These are phyloP conservation scores for Tribolium madens DNA, from an alignment of 1,140 invertebrate genomes.

Conservation along the genomic window DNA sequence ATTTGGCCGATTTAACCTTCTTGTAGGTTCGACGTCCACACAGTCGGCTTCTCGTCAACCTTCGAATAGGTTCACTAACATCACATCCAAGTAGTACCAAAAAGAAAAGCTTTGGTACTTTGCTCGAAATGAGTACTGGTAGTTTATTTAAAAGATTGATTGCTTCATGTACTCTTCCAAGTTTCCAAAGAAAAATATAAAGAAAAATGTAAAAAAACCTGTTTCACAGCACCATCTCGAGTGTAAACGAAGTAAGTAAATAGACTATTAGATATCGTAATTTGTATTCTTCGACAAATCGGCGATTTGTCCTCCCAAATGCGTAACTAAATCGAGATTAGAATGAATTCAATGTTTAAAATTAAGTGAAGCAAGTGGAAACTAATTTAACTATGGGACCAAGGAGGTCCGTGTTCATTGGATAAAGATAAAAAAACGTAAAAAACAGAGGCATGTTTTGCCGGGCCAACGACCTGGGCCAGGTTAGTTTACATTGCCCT, in stretches of 20 bases:
- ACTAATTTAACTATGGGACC: conserved; percentile 44
- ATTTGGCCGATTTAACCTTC: conserved; percentile 24
- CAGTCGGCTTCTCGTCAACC: neutral
- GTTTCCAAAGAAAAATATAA: conserved; percentile 30
- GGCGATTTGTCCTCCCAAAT: neutral
- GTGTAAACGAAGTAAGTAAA: conserved; percentile 21
- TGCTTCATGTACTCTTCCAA: neutral
- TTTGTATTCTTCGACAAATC: conserved; percentile 1
- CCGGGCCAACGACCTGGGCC: conserved; percentile 47
- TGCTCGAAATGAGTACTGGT: neutral
- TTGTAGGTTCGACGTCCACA: conserved; percentile 10
- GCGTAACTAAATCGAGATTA: conserved; percentile 4
- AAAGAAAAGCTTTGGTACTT: neutral
- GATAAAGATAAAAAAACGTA: conserved; percentile 49
- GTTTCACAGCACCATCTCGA: conserved; percentile 14
- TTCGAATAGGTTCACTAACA: conserved; percentile 2
- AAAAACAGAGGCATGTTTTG: conserved; percentile 50
- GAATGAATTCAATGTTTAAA: neutral
- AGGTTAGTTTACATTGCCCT: conserved; percentile 49
- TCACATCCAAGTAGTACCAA: neutral
- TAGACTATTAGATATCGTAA: conserved; percentile 29
- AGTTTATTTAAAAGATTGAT: conserved; percentile 1
- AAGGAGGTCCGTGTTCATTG: conserved; percentile 41
- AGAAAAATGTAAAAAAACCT: conserved; percentile 28
- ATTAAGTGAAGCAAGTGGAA: conserved; percentile 15